Evolutionary conservation across 2,797 vertebrate species (phyloP).

Genomic region (Crocodylus rhombifer): DNA sequence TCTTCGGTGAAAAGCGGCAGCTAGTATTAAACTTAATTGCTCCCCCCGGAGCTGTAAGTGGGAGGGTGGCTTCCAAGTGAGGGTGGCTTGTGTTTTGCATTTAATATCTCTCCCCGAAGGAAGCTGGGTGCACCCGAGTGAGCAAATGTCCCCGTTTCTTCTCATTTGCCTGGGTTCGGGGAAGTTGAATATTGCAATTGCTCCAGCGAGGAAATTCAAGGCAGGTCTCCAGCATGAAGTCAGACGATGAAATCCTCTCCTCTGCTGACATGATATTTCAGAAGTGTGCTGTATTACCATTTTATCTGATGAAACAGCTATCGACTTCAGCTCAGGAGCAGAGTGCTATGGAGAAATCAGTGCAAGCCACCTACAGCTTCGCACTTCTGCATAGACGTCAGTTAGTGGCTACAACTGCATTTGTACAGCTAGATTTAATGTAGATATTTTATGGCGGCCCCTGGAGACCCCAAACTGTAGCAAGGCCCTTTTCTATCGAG

Average conservation of each 20-base stretch:
- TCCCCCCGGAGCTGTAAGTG: constrained; percentile 45
- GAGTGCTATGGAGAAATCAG: constrained; percentile 52
- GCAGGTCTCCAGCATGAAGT: constrained; percentile 33
- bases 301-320: constrained; percentile 74
- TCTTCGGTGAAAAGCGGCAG: constrained; percentile 12
- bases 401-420: neutral
- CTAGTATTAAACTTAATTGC: constrained; percentile 24
- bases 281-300: constrained; percentile 26
- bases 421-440: neutral
- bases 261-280: neutral
- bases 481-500: neutral
- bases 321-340: constrained; percentile 47
- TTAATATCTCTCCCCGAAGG: constrained; percentile 11
- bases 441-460: neutral
- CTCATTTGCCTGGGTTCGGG: rapidly evolving
- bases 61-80: constrained; percentile 35
- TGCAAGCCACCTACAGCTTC: constrained; percentile 61
- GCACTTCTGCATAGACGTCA: neutral
- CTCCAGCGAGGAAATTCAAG: neutral
- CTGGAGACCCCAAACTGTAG: too few species aligned
- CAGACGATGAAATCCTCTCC: constrained; percentile 45
- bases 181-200: neutral
- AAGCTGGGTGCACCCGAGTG: constrained; percentile 5
- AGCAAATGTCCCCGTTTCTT: neutral
- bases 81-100: constrained; percentile 55